phyloP scores from a whole-genome alignment of 2,113 vertebrate species.

The Australoheros scitulus region DNA sequence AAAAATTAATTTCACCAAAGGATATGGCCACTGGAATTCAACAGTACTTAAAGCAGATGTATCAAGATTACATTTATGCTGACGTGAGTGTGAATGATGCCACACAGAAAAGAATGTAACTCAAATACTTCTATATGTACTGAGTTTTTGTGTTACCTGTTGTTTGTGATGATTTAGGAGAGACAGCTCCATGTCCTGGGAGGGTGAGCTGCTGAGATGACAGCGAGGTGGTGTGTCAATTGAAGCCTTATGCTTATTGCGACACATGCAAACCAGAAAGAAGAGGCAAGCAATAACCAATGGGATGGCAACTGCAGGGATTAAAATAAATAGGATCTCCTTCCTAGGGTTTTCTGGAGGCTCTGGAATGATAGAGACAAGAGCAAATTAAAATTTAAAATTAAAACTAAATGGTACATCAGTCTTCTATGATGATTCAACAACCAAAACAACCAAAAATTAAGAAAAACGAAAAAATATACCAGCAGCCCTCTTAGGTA shows the following conservation, averaged over 20 bases:
- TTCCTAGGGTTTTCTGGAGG: slow-evolving; percentile 88
- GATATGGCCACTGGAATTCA: neutral
- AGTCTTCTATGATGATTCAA: too few species aligned
- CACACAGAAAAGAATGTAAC: neutral
- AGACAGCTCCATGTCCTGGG: slow-evolving; percentile 93
- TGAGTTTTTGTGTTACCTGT: slow-evolving; percentile 79
- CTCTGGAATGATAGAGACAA: slow-evolving; percentile 71
- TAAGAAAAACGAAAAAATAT: too few species aligned
- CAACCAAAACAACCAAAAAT: too few species aligned
- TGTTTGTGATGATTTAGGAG: slow-evolving; percentile 91
- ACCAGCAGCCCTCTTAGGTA: too few species aligned
- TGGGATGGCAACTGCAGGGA: slow-evolving; percentile 94
- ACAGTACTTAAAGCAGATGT: neutral
- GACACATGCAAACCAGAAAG: slow-evolving; percentile 94
- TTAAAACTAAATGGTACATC: neutral
- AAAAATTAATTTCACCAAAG: slow-evolving; percentile 18
- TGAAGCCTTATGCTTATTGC: slow-evolving; percentile 92
- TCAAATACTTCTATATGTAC: neutral
- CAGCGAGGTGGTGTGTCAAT: slow-evolving; percentile 84
- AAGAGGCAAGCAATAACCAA: slow-evolving; percentile 94
- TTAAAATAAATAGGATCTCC: slow-evolving; percentile 95
- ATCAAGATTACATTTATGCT: neutral
- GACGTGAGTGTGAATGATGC: neutral
- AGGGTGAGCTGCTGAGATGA: slow-evolving; percentile 87
- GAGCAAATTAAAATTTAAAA: neutral